phyloP scores from a whole-genome alignment of 2,113 vertebrate species.

The Tragelaphus strepsiceros region DNA sequence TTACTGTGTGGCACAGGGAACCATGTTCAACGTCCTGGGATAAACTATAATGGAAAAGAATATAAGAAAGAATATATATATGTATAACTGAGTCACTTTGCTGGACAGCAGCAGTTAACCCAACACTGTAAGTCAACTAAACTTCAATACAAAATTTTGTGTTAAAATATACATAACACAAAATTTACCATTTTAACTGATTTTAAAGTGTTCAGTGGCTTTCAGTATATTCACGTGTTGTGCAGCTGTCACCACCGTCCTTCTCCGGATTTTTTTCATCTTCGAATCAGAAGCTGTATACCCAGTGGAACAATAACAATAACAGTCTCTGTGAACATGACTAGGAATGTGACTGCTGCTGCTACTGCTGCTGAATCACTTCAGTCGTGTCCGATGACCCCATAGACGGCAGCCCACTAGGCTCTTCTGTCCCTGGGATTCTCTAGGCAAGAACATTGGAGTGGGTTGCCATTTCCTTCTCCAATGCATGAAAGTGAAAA shows the following conservation, averaged over 20 bases:
- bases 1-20: background rate
- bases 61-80: background rate
- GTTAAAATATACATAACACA: background rate
- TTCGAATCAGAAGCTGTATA: background rate
- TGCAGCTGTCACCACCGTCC: too few species aligned
- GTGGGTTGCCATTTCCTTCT: too few species aligned
- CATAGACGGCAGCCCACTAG: too few species aligned
- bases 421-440: too few species aligned
- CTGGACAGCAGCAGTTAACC: background rate
- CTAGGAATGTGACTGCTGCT: background rate
- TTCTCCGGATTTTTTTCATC: background rate
- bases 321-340: background rate
- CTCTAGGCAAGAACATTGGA: too few species aligned
- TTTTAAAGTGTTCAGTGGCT: background rate
- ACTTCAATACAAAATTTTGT: background rate
- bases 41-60: background rate
- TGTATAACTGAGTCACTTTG: background rate
- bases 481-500: too few species aligned
- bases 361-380: too few species aligned
- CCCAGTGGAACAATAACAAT: background rate
- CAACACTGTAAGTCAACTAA: background rate
- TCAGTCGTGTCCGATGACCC: too few species aligned
- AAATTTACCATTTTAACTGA: background rate
- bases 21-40: background rate
- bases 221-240: background rate